Conservation (phyloP, 1,140 invertebrate species). For the Drosophila virilis region DNA sequence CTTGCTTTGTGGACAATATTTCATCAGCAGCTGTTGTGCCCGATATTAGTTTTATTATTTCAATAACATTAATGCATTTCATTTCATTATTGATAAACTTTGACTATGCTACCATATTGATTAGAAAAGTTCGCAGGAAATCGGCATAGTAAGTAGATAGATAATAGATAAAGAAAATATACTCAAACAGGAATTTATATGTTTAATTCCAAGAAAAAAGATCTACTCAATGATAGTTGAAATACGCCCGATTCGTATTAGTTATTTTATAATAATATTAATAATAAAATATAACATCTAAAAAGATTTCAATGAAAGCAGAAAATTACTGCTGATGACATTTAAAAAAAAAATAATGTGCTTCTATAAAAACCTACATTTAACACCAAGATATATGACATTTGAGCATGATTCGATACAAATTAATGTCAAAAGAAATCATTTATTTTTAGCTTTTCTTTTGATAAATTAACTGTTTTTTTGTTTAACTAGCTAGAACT, state of each 20-base stretch:
- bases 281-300: too few species aligned
- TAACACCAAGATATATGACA: not conserved
- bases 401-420: constrained; percentile 22
- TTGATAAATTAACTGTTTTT: constrained; percentile 51
- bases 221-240: too few species aligned
- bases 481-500: constrained; percentile 24
- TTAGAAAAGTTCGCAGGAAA: constrained; percentile 38
- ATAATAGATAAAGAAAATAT: not conserved
- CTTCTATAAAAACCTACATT: constrained; percentile 48
- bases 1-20: constrained; percentile 77
- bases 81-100: constrained; percentile 79
- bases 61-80: constrained; percentile 75
- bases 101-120: constrained; percentile 24
- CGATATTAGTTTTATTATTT: constrained; percentile 77
- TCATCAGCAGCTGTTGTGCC: constrained; percentile 70
- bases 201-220: too few species aligned
- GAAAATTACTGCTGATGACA: not conserved
- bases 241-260: too few species aligned
- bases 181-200: too few species aligned
- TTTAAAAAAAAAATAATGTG: constrained; percentile 43
- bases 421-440: not conserved
- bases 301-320: too few species aligned
- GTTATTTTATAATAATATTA: too few species aligned
- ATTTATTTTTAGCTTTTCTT: not conserved
- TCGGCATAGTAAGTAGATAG: not conserved